These are phyloP conservation scores for Gambusia yucatana DNA, from an alignment of 2,797 vertebrate genomes.

Conservation along the genomic window DNA sequence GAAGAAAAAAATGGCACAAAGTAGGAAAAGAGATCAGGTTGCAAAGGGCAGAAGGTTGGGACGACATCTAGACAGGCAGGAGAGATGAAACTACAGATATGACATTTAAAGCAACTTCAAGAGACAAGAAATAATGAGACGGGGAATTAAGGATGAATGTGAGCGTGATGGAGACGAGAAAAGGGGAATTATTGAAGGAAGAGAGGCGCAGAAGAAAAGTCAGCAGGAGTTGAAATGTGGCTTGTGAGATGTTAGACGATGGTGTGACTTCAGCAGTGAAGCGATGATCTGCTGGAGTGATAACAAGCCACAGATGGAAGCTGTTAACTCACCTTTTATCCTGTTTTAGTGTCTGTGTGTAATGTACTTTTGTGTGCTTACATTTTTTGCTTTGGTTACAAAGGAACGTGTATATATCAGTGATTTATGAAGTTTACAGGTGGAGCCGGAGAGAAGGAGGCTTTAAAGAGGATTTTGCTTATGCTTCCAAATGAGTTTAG, in stretches of 20 bases:
- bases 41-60: constrained; percentile 22
- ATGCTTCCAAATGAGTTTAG: constrained; percentile 2
- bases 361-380: constrained; percentile 26
- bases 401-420: constrained; percentile 23
- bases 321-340: constrained; percentile 52
- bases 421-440: constrained; percentile 35
- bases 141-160: constrained; percentile 32
- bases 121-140: constrained; percentile 16
- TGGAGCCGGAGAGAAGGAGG: constrained; percentile 5
- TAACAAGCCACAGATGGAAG: constrained; percentile 72
- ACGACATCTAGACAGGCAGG: constrained; percentile 34
- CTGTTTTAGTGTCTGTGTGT: constrained; percentile 26
- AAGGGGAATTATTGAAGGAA: constrained; percentile 33
- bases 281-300: constrained; percentile 55
- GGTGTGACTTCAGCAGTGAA: constrained; percentile 50
- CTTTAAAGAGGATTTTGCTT: constrained; percentile 11
- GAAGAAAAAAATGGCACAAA: background rate
- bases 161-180: constrained; percentile 13
- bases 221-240: constrained; percentile 35
- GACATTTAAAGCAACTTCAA: constrained; percentile 28
- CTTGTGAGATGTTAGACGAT: constrained; percentile 51
- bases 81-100: constrained; percentile 41
- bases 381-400: constrained; percentile 30
- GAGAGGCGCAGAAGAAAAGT: constrained; percentile 40
- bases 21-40: constrained; percentile 19